These are phyloP conservation scores for Agrotis ipsilon DNA, from an alignment of 2,888 invertebrate genomes.

Conservation along the genomic window DNA sequence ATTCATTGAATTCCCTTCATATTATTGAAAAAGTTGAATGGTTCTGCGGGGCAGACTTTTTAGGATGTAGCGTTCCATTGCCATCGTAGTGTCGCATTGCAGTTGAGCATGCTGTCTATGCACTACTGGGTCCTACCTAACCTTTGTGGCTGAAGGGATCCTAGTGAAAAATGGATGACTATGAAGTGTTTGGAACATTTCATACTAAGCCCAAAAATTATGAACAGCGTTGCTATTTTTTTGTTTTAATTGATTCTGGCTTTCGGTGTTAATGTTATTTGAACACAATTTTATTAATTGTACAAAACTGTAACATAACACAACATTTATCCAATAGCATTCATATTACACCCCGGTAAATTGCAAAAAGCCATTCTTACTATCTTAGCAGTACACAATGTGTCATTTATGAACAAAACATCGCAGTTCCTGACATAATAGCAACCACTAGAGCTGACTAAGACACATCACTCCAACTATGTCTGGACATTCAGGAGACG, in stretches of 20 bases:
- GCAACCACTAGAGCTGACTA: constrained; percentile 28
- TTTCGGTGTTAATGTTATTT: no score
- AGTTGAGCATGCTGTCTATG: not conserved
- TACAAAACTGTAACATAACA: not conserved
- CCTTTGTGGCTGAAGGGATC: not conserved
- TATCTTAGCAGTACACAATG: constrained; percentile 5
- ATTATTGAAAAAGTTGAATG: not conserved
- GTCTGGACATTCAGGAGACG: constrained; percentile 57
- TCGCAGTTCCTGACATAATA: constrained; percentile 27
- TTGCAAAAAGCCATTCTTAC: constrained; percentile 5
- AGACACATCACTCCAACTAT: constrained; percentile 46
- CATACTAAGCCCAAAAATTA: no score
- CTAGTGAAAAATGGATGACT: no score
- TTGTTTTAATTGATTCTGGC: no score
- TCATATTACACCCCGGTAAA: not conserved
- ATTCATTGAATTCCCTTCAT: not conserved
- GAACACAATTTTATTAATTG: no score
- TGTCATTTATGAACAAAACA: constrained; percentile 39
- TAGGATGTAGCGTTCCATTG: not conserved
- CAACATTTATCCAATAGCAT: not conserved
- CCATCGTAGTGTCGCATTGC: constrained; percentile 10
- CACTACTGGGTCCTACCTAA: not conserved
- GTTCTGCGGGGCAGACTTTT: not conserved
- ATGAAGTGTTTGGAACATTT: no score
- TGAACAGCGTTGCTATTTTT: no score